Percentiles rank a stretch among this genome's conserved stretches.
Conservation (phyloP, 2,888 invertebrate species). For the Cantharis flavilabris region DNA sequence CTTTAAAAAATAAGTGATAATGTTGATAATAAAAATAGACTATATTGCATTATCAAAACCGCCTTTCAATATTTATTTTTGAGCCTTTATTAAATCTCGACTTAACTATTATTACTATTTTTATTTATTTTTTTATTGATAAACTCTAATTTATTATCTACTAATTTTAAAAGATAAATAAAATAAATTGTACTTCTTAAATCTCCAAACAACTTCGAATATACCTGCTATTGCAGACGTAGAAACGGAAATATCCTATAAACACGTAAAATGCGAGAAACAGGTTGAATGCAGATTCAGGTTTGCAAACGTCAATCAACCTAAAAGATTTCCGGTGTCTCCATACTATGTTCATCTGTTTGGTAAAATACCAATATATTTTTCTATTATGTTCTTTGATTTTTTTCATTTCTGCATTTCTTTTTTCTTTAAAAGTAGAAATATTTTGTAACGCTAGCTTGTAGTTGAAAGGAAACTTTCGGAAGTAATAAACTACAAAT, state of each 20-base stretch:
- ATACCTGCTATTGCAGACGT: neutral
- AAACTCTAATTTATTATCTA: neutral
- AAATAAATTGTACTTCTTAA: neutral
- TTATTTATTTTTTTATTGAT: no score
- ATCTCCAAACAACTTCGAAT: neutral
- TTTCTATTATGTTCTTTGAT: neutral
- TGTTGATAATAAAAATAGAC: no score
- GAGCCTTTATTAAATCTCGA: no score
- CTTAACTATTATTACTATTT: no score
- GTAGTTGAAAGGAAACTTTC: neutral
- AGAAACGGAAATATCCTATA: constrained; percentile 16
- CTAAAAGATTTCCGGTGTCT: constrained; percentile 12
- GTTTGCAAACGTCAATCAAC: constrained; percentile 19
- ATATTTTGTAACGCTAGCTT: neutral
- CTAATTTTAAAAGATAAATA: neutral
- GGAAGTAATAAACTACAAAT: neutral
- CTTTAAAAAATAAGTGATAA: no score
- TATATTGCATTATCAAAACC: no score
- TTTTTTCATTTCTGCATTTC: neutral
- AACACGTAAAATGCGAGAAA: constrained; percentile 8
- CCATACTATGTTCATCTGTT: neutral
- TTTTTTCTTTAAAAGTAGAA: neutral
- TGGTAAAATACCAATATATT: neutral
- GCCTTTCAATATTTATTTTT: no score
- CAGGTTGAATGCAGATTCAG: constrained; percentile 12